Conservation (phyloP, 2,797 vertebrate genomes). For the Bradypodion ventrale region DNA sequence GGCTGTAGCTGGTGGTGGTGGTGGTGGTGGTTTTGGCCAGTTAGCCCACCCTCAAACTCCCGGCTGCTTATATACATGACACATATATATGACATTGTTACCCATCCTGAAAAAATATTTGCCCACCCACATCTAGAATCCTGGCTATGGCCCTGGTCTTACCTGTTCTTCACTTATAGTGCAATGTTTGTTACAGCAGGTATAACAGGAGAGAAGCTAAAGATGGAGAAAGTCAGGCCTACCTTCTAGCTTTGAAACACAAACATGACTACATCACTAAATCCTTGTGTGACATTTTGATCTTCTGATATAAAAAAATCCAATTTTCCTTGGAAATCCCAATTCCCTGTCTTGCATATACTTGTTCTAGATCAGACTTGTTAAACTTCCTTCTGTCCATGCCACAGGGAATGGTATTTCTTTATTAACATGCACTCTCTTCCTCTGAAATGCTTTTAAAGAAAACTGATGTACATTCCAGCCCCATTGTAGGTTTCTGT, state of each 20-base stretch:
- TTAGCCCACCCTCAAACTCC: too few species aligned
- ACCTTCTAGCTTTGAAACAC: background rate
- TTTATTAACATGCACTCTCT: rapidly evolving
- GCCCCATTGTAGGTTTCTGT: conserved; percentile 2
- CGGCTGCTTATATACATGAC: too few species aligned
- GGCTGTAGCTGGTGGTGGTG: too few species aligned
- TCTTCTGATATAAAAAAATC: background rate
- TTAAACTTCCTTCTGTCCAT: background rate
- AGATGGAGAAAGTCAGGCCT: background rate
- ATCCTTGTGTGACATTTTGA: background rate
- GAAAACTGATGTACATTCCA: background rate
- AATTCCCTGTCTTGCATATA: background rate
- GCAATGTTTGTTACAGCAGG: background rate
- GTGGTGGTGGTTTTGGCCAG: too few species aligned
- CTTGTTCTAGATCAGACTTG: background rate
- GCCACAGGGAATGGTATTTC: background rate
- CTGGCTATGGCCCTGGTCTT: too few species aligned
- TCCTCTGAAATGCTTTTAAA: background rate
- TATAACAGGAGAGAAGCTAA: background rate
- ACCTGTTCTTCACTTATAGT: background rate
- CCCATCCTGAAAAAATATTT: too few species aligned
- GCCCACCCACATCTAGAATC: too few species aligned
- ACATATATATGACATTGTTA: too few species aligned
- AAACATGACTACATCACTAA: background rate
- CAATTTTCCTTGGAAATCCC: background rate